phyloP scores from a whole-genome alignment of 2,888 invertebrate species.

The Sclerodermus sp. region DNA sequence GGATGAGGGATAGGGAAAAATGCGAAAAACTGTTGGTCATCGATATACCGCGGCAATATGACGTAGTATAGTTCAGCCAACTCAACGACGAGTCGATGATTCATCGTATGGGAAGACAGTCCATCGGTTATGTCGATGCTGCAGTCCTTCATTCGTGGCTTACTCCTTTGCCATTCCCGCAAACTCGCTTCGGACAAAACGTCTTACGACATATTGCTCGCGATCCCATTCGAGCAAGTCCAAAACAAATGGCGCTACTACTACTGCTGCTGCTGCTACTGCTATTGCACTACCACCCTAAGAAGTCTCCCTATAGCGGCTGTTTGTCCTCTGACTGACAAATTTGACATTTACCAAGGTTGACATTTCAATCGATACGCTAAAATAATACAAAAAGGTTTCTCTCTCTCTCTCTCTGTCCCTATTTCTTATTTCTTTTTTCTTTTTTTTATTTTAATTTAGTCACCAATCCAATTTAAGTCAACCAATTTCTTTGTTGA shows the following conservation, averaged over 20 bases:
- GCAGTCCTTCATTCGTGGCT: constrained; percentile 28
- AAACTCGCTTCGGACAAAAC: constrained; percentile 16
- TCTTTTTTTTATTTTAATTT: no score
- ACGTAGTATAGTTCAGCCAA: constrained; percentile 23
- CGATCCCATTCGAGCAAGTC: constrained; percentile 27
- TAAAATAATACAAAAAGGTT: no score
- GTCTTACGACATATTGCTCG: constrained; percentile 36
- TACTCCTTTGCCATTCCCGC: constrained; percentile 22
- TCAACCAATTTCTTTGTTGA: no score
- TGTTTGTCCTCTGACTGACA: no score
- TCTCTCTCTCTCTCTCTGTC: no score
- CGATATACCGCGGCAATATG: constrained; percentile 24
- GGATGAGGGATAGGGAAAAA: neutral
- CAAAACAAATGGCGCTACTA: constrained; percentile 35
- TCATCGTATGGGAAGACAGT: constrained; percentile 36
- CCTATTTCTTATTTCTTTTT: no score
- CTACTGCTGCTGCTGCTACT: no score
- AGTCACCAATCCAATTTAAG: no score
- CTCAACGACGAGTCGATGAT: constrained; percentile 34
- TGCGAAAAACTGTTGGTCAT: constrained; percentile 2
- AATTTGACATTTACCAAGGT: no score
- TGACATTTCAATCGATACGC: no score
- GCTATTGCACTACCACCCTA: no score
- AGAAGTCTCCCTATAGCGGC: no score
- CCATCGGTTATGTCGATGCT: constrained; percentile 40